phyloP scores from a whole-genome alignment of 2,113 vertebrate species.

The Marmota flaviventris region DNA sequence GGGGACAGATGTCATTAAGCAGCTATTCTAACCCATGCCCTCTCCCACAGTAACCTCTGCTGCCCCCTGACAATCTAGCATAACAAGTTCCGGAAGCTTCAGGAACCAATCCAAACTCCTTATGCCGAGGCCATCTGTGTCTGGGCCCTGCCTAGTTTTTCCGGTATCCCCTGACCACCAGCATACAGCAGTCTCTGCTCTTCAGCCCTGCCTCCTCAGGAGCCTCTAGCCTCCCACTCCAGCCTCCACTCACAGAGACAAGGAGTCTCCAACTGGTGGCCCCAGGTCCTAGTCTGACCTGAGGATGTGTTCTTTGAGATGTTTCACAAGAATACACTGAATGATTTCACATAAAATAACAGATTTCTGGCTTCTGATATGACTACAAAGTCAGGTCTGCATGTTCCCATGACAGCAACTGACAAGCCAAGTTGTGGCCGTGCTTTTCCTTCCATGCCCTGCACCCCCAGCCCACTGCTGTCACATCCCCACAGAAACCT shows the following conservation, averaged over 20 bases:
- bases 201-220: too few species aligned
- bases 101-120: neutral
- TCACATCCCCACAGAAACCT: neutral
- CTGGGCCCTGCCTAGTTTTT: neutral
- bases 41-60: neutral
- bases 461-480: neutral
- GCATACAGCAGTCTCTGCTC: neutral
- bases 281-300: neutral
- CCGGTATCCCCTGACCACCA: fast-evolving
- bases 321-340: neutral
- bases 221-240: neutral
- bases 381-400: neutral
- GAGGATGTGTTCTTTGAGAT: neutral
- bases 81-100: neutral
- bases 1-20: neutral
- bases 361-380: neutral
- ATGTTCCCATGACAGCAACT: neutral
- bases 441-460: neutral
- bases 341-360: neutral
- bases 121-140: neutral
- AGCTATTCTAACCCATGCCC: fast-evolving
- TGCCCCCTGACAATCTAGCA: neutral
- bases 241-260: fast-evolving
- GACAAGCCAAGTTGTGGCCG: neutral
- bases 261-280: neutral